phyloP scores from a whole-genome alignment of 2,888 invertebrate species.

The Alcis repandata region DNA sequence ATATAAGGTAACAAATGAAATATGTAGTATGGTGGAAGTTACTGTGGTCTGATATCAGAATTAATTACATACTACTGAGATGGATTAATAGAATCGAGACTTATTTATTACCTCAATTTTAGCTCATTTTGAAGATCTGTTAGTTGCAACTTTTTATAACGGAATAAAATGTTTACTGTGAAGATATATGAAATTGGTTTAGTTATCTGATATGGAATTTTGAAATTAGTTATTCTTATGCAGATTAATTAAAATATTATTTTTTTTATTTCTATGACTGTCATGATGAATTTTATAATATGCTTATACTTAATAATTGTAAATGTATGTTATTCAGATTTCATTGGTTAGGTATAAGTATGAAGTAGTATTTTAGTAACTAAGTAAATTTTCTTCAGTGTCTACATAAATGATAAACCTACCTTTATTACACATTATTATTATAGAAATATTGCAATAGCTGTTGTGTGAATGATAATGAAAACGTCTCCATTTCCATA shows the following conservation, averaged over 20 bases:
- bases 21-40: neutral
- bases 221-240: neutral
- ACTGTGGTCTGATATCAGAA: neutral
- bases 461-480: neutral
- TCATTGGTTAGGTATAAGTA: slow-evolving; percentile 6
- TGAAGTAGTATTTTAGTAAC: slow-evolving; percentile 14
- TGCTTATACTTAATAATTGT: slow-evolving; percentile 8
- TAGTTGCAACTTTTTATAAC: neutral
- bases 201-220: slow-evolving; percentile 7
- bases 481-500: slow-evolving; percentile 2
- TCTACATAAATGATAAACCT: neutral
- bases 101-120: neutral
- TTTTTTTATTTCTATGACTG: slow-evolving; percentile 7
- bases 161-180: neutral
- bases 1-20: neutral
- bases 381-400: slow-evolving; percentile 19
- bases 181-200: neutral
- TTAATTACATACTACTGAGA: neutral
- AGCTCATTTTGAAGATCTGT: neutral
- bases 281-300: slow-evolving; percentile 22
- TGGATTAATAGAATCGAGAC: slow-evolving; percentile 5
- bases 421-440: neutral
- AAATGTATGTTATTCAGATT: slow-evolving; percentile 22
- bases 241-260: slow-evolving; percentile 10
- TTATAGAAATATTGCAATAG: slow-evolving; percentile 9